Evolutionary conservation across 2,888 invertebrate species (phyloP).

Genomic region (Nomada ruficornis): DNA sequence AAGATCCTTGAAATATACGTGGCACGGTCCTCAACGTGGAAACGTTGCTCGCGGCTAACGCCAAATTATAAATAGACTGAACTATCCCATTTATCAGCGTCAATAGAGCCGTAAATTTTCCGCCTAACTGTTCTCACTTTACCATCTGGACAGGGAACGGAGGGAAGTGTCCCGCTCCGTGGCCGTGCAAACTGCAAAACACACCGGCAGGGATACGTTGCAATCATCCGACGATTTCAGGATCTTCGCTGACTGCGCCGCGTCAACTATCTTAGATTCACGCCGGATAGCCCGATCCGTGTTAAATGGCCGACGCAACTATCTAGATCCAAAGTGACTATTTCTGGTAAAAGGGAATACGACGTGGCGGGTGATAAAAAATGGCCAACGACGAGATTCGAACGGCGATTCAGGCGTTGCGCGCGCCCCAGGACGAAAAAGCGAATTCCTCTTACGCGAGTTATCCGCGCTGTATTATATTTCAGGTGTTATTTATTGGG

Average conservation of each 20-base stretch:
- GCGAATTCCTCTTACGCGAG: slow-evolving; percentile 47
- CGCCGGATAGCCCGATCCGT: slow-evolving; percentile 42
- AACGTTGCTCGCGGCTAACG: slow-evolving; percentile 36
- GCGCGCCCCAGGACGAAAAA: slow-evolving; percentile 22
- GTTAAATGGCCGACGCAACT: slow-evolving; percentile 55
- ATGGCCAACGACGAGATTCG: slow-evolving; percentile 7
- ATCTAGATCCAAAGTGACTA: slow-evolving; percentile 58
- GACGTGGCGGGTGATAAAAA: not conserved
- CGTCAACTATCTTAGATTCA: slow-evolving; percentile 57
- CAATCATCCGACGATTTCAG: slow-evolving; percentile 59
- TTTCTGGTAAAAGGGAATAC: slow-evolving; percentile 36
- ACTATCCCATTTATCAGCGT: slow-evolving; percentile 68
- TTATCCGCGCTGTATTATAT: slow-evolving; percentile 55
- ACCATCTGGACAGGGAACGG: slow-evolving; percentile 50
- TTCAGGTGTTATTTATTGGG: slow-evolving; percentile 54
- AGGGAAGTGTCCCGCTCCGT: slow-evolving; percentile 29
- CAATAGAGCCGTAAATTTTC: slow-evolving; percentile 69
- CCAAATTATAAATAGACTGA: slow-evolving; percentile 70
- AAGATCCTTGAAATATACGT: slow-evolving; percentile 10
- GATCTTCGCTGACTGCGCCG: slow-evolving; percentile 45
- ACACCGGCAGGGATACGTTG: slow-evolving; percentile 28
- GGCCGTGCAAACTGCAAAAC: not conserved
- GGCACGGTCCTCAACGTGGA: slow-evolving; percentile 10
- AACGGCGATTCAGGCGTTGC: slow-evolving; percentile 22
- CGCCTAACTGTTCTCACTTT: slow-evolving; percentile 66